Conservation (phyloP, 2,113 vertebrate species). For the Hippocampus comes region DNA sequence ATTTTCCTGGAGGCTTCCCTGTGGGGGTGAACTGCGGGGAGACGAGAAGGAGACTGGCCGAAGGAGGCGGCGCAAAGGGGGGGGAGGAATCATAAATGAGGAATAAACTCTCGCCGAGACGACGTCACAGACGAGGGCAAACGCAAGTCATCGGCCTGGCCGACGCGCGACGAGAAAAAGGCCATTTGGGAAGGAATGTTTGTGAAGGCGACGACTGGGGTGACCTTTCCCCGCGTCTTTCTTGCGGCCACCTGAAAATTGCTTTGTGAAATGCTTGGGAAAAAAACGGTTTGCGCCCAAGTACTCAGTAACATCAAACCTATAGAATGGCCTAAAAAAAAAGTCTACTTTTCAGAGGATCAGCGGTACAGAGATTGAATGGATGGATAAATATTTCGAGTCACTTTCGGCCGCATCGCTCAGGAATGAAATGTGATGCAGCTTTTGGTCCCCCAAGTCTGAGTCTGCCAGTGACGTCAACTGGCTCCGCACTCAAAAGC, state of each 20-base stretch:
- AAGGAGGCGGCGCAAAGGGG: no score
- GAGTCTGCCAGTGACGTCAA: neutral
- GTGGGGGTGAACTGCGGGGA: constrained; percentile 29
- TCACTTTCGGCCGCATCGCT: no score
- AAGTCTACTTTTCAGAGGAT: no score
- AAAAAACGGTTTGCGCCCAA: constrained; percentile 24
- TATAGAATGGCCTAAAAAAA: neutral
- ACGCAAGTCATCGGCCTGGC: neutral
- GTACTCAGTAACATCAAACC: neutral
- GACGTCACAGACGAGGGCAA: neutral
- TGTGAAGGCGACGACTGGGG: neutral
- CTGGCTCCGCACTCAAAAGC: neutral
- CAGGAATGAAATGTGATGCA: no score
- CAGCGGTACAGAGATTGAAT: no score
- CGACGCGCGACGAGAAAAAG: neutral
- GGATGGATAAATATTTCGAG: no score
- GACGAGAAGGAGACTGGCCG: constrained; percentile 25
- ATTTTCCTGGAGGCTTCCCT: constrained; percentile 40
- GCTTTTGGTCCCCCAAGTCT: no score
- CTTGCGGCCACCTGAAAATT: constrained; percentile 20
- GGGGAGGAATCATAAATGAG: constrained; percentile 13
- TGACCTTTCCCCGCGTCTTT: constrained; percentile 14
- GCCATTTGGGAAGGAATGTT: neutral
- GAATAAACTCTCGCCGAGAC: neutral
- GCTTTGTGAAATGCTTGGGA: constrained; percentile 5